Conservation (phyloP, 2,797 vertebrate species). For the Lerista edwardsae region DNA sequence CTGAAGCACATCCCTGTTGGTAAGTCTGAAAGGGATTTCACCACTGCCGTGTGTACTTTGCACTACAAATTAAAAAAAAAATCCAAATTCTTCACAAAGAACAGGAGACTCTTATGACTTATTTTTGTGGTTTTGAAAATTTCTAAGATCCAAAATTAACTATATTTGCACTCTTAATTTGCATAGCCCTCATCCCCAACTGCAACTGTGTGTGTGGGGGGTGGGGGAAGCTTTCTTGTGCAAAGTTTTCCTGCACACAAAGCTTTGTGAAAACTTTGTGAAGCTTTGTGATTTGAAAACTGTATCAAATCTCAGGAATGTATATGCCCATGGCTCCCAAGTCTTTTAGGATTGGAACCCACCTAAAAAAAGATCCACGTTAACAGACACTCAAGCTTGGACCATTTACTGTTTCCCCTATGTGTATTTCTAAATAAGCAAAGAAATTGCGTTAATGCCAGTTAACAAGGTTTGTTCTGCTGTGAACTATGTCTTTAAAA, state of each 20-base stretch:
- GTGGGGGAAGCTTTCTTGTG: not conserved
- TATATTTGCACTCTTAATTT: not conserved
- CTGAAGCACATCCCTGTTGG: too few species aligned
- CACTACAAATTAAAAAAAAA: not conserved
- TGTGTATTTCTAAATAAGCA: not conserved
- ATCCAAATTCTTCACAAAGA: not conserved
- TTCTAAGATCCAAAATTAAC: not conserved
- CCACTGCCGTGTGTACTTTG: not conserved
- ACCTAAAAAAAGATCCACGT: too few species aligned
- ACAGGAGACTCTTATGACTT: not conserved
- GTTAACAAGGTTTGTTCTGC: not conserved
- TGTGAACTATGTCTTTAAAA: not conserved
- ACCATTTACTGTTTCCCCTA: too few species aligned
- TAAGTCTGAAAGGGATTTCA: not conserved
- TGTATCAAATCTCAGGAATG: too few species aligned
- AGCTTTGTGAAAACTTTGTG: too few species aligned
- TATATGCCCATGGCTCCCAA: too few species aligned
- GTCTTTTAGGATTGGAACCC: too few species aligned
- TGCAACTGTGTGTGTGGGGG: too few species aligned
- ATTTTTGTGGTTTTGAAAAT: too few species aligned
- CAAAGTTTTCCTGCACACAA: too few species aligned
- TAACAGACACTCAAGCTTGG: too few species aligned
- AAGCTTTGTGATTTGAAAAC: too few species aligned
- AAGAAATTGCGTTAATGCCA: rapidly evolving
- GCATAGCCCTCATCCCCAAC: not conserved